phyloP scores from a whole-genome alignment of 2,888 invertebrate species.

The Chrysolina americana region DNA sequence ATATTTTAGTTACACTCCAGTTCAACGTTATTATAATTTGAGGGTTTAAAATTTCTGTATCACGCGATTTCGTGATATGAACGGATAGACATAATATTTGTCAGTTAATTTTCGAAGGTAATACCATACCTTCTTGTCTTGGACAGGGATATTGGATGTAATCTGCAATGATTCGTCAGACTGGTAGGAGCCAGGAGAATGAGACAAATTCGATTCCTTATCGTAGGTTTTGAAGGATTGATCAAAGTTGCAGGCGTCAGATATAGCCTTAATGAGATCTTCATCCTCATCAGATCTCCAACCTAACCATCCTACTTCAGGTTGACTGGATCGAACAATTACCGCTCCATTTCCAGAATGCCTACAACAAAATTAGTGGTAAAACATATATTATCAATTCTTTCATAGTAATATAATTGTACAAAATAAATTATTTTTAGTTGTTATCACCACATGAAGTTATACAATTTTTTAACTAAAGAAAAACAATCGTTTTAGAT shows the following conservation, averaged over 20 bases:
- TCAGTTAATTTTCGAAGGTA: neutral
- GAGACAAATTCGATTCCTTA: conserved; percentile 57
- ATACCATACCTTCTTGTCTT: conserved; percentile 56
- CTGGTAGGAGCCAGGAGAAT: conserved; percentile 63
- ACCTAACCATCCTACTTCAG: conserved; percentile 95
- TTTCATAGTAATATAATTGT: too few relatives aligned
- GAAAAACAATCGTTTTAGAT: too few relatives aligned
- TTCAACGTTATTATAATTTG: too few relatives aligned
- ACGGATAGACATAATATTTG: too few relatives aligned
- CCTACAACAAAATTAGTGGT: conserved; percentile 66
- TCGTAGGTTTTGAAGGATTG: conserved; percentile 49
- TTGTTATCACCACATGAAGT: too few relatives aligned
- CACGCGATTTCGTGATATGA: too few relatives aligned
- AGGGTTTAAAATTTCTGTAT: too few relatives aligned
- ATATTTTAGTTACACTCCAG: too few relatives aligned
- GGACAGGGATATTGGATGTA: conserved; percentile 55
- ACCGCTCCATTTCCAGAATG: conserved; percentile 92
- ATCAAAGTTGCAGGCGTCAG: conserved; percentile 85
- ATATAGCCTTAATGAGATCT: conserved; percentile 85
- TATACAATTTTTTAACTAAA: too few relatives aligned
- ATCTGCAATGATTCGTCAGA: conserved; percentile 65
- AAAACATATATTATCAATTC: too few relatives aligned
- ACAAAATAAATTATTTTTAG: too few relatives aligned
- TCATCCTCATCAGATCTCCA: conserved; percentile 95
- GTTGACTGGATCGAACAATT: conserved; percentile 94